phyloP scores from a whole-genome alignment of 2,113 vertebrate genomes.

The Anser brachyrhynchus region DNA sequence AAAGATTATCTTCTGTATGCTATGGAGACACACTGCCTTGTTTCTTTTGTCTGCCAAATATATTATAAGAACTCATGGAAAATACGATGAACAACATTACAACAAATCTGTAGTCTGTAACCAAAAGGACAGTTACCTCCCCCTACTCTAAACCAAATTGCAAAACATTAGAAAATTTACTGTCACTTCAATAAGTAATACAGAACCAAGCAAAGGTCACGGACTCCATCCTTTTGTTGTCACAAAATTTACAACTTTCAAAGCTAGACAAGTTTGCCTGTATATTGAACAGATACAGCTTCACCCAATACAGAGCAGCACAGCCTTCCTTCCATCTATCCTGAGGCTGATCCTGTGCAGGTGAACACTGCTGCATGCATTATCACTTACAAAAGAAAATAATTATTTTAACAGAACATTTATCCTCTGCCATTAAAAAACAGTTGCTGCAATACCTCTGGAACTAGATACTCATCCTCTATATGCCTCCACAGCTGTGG shows the following conservation, averaged over 20 bases:
- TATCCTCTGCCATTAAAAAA: not conserved
- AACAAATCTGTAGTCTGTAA: not conserved
- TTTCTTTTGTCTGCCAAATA: not conserved
- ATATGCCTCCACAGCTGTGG: not conserved
- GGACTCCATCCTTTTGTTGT: too few relatives aligned
- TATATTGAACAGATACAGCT: not conserved
- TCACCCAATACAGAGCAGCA: not conserved
- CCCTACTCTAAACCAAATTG: not conserved
- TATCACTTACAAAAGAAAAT: not conserved
- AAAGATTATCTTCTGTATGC: not conserved
- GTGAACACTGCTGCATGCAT: not conserved
- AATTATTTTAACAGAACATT: not conserved
- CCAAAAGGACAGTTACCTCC: not conserved
- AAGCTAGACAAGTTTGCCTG: not conserved
- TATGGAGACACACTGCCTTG: not conserved
- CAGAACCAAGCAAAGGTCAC: not conserved
- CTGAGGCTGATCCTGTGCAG: not conserved
- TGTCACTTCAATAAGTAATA: not conserved
- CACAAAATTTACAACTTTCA: not conserved
- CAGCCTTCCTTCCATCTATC: not conserved
- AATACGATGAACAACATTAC: not conserved
- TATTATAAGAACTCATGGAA: not conserved
- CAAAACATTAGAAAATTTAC: not conserved
- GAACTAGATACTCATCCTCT: not conserved
- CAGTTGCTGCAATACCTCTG: not conserved